Evolutionary conservation across 92 coral and sea anemone species (phyloP), one percentile per base, ranked within the genome.

Genomic region (Diadumene lineata): DNA sequence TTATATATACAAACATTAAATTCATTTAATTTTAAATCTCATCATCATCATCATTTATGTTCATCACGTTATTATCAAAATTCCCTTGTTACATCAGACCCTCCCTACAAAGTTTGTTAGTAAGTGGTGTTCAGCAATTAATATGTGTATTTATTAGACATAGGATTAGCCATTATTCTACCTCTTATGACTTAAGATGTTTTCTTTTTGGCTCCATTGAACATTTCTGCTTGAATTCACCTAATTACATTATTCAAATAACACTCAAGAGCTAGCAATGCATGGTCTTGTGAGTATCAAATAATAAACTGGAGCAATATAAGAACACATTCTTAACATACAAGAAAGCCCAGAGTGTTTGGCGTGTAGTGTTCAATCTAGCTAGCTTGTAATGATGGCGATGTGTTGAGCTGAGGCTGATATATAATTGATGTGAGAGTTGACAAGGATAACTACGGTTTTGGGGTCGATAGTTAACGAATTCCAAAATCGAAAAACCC

Each of bases 141-240:
- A 38, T 38, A n/a, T n/a, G n/a, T n/a, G n/a, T 38, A 13, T 38
- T 38, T 38, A 38, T 38, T 38, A 13, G 13, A 38, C 48, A 38
- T 38, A 13, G 13, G 48, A 6, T 38, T 38, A 38, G 6, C 13
- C 48, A 38, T 4, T 38, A 38, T 6, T 38, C 13, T 38, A 6
- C 48, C 48, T 38, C 7, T 13, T 13, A 38, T 38, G 6, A 13
- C 6, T 4, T 13, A 38, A 38, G 48, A 38, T 13, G 13, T 38
- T 38, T 38, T 4, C 48, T 13, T 38, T 38, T 4, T 6, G 13
- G 68, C 68, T 62, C 68, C 68, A 29, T 23, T 62, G 68, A 62
- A 62, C 19, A 4, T 28, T 31, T 62, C 68, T 31, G 43, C 38
- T 28, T 62, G n/a, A 22, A 15, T 62, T 4, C 38, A 28, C 68